Evolutionary conservation across 2,888 invertebrate species (phyloP).

Genomic region (Hydraecia micacea): DNA sequence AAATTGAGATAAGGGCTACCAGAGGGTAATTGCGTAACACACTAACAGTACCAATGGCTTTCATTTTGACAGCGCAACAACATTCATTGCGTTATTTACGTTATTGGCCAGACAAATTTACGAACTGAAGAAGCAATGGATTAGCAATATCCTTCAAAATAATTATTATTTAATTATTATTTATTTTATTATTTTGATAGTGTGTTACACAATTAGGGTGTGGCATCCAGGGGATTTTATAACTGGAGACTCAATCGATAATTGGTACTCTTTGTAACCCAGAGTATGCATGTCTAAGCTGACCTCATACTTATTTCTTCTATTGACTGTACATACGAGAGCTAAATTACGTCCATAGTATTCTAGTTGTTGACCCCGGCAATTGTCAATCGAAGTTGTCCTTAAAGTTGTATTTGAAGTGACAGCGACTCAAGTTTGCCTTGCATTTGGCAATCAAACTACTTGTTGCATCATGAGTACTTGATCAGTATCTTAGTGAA

Average conservation of each 20-base stretch:
- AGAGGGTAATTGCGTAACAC: background rate
- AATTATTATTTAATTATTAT: too few species aligned
- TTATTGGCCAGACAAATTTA: too few species aligned
- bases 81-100: too few species aligned
- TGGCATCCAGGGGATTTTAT: background rate
- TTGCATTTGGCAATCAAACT: conserved; percentile 53
- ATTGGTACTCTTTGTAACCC: too few species aligned
- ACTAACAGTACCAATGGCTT: too few species aligned
- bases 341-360: conserved; percentile 22
- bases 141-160: too few species aligned
- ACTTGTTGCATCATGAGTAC: conserved; percentile 49
- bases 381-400: conserved; percentile 32
- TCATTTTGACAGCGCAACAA: too few species aligned
- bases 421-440: conserved; percentile 44
- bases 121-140: too few species aligned
- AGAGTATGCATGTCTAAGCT: too few species aligned
- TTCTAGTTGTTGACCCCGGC: conserved; percentile 57
- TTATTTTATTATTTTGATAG: too few species aligned
- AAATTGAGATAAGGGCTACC: background rate
- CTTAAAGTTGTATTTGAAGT: conserved; percentile 27
- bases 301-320: background rate
- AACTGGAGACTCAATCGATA: too few species aligned
- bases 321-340: conserved; percentile 7
- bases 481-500: conserved; percentile 36
- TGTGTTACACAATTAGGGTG: too few species aligned